These are phyloP conservation scores for Cryptocephalus primarius DNA, from an alignment of 2,888 invertebrate species.

Conservation along the genomic window DNA sequence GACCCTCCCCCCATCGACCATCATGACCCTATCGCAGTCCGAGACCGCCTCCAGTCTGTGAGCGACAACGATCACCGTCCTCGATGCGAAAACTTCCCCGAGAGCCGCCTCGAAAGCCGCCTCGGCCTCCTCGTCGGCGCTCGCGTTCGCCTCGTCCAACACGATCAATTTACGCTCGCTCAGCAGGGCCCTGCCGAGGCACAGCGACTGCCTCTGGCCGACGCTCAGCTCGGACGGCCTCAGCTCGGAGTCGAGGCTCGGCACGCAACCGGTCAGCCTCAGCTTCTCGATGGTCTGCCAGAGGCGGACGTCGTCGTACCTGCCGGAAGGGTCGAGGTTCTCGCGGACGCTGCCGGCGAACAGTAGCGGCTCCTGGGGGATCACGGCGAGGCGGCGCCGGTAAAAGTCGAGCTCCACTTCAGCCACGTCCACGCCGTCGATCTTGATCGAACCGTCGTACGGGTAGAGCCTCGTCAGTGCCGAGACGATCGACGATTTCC, in stretches of 20 bases:
- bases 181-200: constrained; percentile 52
- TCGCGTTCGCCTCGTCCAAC: constrained; percentile 68
- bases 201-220: constrained; percentile 55
- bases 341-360: constrained; percentile 55
- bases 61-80: constrained; percentile 75
- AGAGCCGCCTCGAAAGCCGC: constrained; percentile 65
- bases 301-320: constrained; percentile 17
- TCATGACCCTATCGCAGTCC: constrained; percentile 72
- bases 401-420: constrained; percentile 15
- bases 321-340: constrained; percentile 21
- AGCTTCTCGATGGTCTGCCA: constrained; percentile 29
- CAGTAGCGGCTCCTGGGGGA: constrained; percentile 75
- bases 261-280: constrained; percentile 5
- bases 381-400: constrained; percentile 65
- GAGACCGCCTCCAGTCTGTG: constrained; percentile 76
- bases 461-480: constrained; percentile 50
- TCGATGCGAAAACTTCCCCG: constrained; percentile 57
- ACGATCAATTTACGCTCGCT: constrained; percentile 34
- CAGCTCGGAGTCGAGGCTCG: too few species aligned
- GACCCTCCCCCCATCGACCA: constrained; percentile 66
- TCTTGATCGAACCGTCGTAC: constrained; percentile 42
- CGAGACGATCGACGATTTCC: constrained; percentile 68
- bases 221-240: constrained; percentile 23
- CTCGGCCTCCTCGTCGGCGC: constrained; percentile 72
- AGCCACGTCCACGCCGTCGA: constrained; percentile 57